Evolutionary conservation across 2,888 invertebrate species (phyloP), one percentile per base, ranked within the genome.

Genomic region (Lasioglossum vierecki): DNA sequence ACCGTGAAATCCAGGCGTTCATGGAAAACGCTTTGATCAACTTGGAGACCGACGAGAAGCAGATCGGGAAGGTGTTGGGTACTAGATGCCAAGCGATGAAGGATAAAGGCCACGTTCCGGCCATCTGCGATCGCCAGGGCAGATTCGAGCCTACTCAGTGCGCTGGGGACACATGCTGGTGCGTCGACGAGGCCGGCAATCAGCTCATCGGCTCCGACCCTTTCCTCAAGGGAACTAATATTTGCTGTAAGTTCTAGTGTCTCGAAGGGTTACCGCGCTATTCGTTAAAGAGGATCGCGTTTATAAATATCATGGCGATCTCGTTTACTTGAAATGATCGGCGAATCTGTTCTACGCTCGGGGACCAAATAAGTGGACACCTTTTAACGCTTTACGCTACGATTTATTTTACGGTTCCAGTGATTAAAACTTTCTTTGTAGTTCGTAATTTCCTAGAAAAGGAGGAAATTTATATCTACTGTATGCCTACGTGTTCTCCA

Each of bases 131-230:
- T 88, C 94, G 96, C 3, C 96, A 96, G 85, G 98, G 97, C 0
- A 96, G 96, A 88, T 98, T 98, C 94, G 95, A 96, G 2, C 97
- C 98, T 0, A 97, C 96, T 0, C 98, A 98, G 92, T 98, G 98
- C 92, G 96, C 96, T 39, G 96, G 96, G 15, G 95, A 96, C 77
- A 96, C 96, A 46, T 98, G 98, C 94, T 98, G 98, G 98, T 98
- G 98, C 94, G 98, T 98, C 4, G 98, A 98, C 94, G 98, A 98
- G 83, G 98, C 98, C 1, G 97, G 97, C 46, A 97, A 97, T 93
- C 97, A 97, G 91, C 92, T 97, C 39, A 95, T 96, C 18, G 95
- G 96, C 22, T 96, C 96, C 0, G 96, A 96, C 85, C 96, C 96
- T 13, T 97, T 97, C 92, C 93, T 95, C 26, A 95, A 95, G 92